Percentiles rank a stretch among this genome's conserved stretches.
Conservation (phyloP, 2,888 invertebrate species). For the Polydrusus cervinus region DNA sequence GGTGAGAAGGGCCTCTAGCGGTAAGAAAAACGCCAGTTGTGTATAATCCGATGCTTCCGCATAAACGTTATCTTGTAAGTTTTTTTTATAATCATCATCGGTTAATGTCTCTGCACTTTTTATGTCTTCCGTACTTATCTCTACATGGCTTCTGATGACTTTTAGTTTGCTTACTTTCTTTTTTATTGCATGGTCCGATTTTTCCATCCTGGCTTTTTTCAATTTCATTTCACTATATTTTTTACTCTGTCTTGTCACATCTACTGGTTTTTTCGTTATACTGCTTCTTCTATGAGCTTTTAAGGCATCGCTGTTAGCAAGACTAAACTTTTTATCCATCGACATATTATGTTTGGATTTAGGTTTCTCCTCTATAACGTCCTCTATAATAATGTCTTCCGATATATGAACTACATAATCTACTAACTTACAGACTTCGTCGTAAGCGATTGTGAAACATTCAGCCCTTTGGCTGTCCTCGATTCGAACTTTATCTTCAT, state of each 20-base stretch:
- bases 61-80: slow-evolving; percentile 29
- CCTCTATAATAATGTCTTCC: slow-evolving; percentile 63
- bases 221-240: too few species aligned
- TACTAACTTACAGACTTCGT: slow-evolving; percentile 59
- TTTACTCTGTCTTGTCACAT: background rate
- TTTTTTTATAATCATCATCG: background rate
- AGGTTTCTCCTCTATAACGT: slow-evolving; percentile 42
- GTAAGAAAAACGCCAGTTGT: slow-evolving; percentile 61
- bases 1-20: slow-evolving; percentile 63
- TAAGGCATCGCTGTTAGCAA: background rate
- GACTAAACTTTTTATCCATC: background rate
- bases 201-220: background rate
- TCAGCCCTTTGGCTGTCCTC: slow-evolving; percentile 57
- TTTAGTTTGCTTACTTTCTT: background rate
- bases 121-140: slow-evolving; percentile 40
- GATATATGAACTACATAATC: slow-evolving; percentile 61
- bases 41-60: slow-evolving; percentile 49
- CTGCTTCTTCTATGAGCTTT: background rate
- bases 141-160: slow-evolving; percentile 15
- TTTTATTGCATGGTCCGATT: background rate
- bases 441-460: slow-evolving; percentile 56
- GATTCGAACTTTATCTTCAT: slow-evolving; percentile 57
- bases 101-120: slow-evolving; percentile 18
- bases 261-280: slow-evolving; percentile 3
- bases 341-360: slow-evolving; percentile 23